phyloP scores from a whole-genome alignment of 2,797 vertebrate genomes.

The Cacajao melanocephalus region DNA sequence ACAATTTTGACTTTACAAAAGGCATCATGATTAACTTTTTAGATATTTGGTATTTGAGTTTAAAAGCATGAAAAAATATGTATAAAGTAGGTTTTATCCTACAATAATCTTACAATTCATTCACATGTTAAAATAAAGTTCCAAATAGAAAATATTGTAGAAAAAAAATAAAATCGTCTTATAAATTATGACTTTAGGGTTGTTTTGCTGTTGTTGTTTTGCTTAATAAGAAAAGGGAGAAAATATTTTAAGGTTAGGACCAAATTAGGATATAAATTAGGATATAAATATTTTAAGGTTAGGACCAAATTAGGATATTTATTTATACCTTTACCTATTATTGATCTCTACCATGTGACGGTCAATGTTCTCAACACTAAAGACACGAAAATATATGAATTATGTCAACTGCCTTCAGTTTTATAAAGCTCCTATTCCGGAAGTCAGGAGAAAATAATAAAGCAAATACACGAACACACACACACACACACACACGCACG shows the following conservation, averaged over 20 bases:
- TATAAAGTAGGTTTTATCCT: conserved; percentile 27
- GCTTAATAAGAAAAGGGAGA: not conserved
- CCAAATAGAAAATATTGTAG: not conserved
- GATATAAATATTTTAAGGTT: not conserved
- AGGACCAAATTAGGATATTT: not conserved
- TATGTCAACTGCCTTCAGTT: not conserved
- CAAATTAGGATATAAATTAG: not conserved
- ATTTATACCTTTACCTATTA: conserved; percentile 18
- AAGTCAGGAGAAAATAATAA: not conserved
- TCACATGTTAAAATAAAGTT: conserved; percentile 48
- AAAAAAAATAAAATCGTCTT: conserved; percentile 36
- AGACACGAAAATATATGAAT: not conserved
- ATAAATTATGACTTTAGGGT: not conserved
- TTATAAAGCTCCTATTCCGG: not conserved
- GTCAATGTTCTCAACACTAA: not conserved
- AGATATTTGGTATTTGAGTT: conserved; percentile 38
- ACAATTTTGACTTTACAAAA: conserved; percentile 53
- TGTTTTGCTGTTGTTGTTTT: not conserved
- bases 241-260: not conserved
- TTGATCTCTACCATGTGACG: not conserved
- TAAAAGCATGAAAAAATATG: conserved; percentile 44
- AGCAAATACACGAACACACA: not conserved
- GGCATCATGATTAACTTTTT: conserved; percentile 45
- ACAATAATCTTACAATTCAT: conserved; percentile 37
- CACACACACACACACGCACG: not conserved